These are phyloP conservation scores for Trissolcus japonicus DNA, from an alignment of 2,888 invertebrate species.

Conservation along the genomic window DNA sequence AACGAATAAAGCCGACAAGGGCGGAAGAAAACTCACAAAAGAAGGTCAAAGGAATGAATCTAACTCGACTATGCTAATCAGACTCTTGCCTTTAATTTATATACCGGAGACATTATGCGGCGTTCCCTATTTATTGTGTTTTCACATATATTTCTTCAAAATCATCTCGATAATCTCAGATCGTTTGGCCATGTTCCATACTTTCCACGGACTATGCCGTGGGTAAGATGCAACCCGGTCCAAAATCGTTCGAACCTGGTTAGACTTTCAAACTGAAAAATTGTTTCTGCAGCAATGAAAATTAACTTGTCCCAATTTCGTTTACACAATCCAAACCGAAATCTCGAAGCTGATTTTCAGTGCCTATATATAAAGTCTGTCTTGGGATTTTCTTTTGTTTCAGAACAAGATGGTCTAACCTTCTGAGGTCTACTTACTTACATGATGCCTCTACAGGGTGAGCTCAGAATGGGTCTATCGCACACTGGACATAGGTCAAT, in stretches of 20 bases:
- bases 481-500: constrained; percentile 70
- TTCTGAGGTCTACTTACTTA: constrained; percentile 64
- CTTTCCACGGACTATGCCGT: constrained; percentile 44
- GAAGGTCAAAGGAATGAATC: constrained; percentile 36
- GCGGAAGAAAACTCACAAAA: constrained; percentile 7
- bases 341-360: no score
- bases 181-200: constrained; percentile 59
- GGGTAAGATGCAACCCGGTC: constrained; percentile 50
- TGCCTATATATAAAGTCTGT: background rate
- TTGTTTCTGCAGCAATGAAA: background rate
- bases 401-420: no score
- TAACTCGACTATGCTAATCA: constrained; percentile 38
- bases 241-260: constrained; percentile 53
- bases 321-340: background rate
- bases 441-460: constrained; percentile 67
- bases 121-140: constrained; percentile 47
- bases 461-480: constrained; percentile 74
- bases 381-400: background rate
- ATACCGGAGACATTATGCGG: constrained; percentile 33
- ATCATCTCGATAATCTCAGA: constrained; percentile 55
- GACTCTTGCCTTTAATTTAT: constrained; percentile 40
- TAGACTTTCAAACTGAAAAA: constrained; percentile 43
- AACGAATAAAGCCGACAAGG: constrained; percentile 3
- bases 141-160: constrained; percentile 48
- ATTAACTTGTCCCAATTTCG: background rate